Evolutionary conservation across 2,113 vertebrate genomes (phyloP).

Genomic region (Shinisaurus crocodilurus): DNA sequence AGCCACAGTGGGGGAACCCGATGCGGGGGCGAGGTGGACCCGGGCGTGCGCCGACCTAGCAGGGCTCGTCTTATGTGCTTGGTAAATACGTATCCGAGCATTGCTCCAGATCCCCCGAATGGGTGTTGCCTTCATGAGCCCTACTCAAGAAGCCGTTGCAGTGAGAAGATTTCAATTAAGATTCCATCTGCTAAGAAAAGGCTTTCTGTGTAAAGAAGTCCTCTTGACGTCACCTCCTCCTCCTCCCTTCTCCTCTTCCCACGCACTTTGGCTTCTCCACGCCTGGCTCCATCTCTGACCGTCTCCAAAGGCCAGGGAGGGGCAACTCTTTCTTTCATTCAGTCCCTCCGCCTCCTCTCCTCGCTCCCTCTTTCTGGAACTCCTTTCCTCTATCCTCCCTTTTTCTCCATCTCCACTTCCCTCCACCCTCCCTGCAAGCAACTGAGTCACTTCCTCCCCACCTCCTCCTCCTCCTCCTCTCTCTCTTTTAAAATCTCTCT

Average conservation of each 20-base stretch:
- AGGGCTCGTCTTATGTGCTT: not conserved
- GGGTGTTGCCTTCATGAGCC: too few species aligned
- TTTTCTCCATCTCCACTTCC: conserved; percentile 48
- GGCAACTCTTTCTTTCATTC: not conserved
- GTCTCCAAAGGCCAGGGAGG: not conserved
- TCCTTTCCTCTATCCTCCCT: conserved; percentile 72
- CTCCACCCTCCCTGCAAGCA: conserved; percentile 25
- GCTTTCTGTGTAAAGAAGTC: not conserved
- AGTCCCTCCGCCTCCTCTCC: not conserved
- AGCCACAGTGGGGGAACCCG: not conserved
- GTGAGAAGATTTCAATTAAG: not conserved
- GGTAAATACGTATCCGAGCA: not conserved
- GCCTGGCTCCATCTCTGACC: conserved; percentile 8
- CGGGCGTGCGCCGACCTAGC: too few species aligned
- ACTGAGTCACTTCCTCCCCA: conserved; percentile 31
- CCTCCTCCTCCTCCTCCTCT: not conserved
- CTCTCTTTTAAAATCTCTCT: not conserved
- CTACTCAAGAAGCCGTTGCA: too few species aligned
- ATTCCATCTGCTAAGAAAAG: fast-evolving
- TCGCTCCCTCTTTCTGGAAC: conserved; percentile 48
- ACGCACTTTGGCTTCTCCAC: conserved; percentile 12
- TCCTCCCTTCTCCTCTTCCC: not conserved
- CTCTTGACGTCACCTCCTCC: not conserved
- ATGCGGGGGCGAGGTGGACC: not conserved
- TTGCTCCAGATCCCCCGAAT: not conserved